Base-by-base conservation (phyloP, 2,888 invertebrate species). In the Anarsia innoxiella region DNA sequence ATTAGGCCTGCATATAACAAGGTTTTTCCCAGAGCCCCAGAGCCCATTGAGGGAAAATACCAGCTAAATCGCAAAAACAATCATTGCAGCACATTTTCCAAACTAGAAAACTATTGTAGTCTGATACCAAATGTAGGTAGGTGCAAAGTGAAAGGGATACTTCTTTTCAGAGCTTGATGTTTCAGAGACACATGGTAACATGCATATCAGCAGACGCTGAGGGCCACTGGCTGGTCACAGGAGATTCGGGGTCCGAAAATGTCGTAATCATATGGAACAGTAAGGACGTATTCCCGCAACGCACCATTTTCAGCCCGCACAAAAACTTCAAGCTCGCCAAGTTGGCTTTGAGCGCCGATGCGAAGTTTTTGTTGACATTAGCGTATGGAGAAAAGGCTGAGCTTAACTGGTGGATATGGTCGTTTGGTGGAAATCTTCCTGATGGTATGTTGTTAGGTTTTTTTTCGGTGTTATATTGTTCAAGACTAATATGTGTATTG, bases 371-470 rank as follows among this genome's bases (percentile, higher is more conserved):
- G 27, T 61, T 89, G 1, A 87, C 88, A 0, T 48, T 89, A 33
- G 88, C 83, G 2, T 84, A 85, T 42, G 75, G 73, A 30, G 67
- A 72, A 1, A 64, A 63, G 35, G 82, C 86, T 12, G 55, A 57
- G 0, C 46, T 90, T 0, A 69, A 86, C 44, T 86, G 90, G 66
- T 90, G 90, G 90, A 67, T 88, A 29, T 91, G 91, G 90, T 86
- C 88, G 19, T 72, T 59, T 14, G 88, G 87, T 2, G 51, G 51
- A 5, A 75, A 86, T 8, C 49, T 58, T 30, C 86, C 89, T 2
- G 80, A 89, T 57, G 89, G 89, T 89, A 65, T 25, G 25, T 25
- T 25, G 8, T 8, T 19, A 5, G 3, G 4, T 19, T 19, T 5
- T 5, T 19, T 8, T 8, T 19, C 19, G 19, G 8, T 8, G 19